Percentiles rank a stretch among this genome's conserved stretches.
phyloP scores from a whole-genome alignment of 2,888 invertebrate genomes.

The Hyles lineata region DNA sequence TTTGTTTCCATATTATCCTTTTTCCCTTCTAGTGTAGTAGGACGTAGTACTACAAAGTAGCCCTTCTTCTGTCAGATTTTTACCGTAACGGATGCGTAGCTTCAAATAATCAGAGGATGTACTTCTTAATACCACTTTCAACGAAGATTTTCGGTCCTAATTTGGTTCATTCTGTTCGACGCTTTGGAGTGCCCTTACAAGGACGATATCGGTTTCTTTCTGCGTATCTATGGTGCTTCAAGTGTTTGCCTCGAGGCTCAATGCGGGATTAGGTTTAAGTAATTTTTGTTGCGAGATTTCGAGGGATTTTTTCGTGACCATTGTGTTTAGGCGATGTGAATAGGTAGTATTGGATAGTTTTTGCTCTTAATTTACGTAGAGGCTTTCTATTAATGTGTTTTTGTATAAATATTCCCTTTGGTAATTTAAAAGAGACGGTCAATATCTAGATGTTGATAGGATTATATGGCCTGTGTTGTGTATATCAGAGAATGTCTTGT shows the following conservation, averaged over 20 bases:
- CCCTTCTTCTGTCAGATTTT: neutral
- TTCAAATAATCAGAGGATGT: neutral
- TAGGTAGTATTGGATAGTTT: too few species aligned
- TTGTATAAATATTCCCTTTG: too few species aligned
- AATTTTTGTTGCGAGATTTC: neutral
- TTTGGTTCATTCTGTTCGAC: slow-evolving; percentile 21
- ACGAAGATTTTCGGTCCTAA: slow-evolving; percentile 19
- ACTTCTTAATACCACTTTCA: neutral
- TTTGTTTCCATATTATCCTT: too few species aligned
- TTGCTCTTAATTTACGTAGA: too few species aligned
- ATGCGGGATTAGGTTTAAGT: slow-evolving; percentile 4
- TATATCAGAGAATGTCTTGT: too few species aligned
- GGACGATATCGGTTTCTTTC: slow-evolving; percentile 19
- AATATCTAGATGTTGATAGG: too few species aligned
- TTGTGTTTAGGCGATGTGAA: neutral
- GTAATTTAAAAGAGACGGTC: too few species aligned
- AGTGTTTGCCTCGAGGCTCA: slow-evolving; percentile 4
- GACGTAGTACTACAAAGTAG: too few species aligned
- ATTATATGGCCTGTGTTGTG: too few species aligned
- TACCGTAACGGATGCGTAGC: neutral
- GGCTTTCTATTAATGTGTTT: too few species aligned
- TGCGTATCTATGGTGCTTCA: slow-evolving; percentile 9
- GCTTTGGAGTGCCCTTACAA: slow-evolving; percentile 6
- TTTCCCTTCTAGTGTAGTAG: too few species aligned
- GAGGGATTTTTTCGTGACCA: neutral